These are phyloP conservation scores for Rhipidura dahli DNA, from an alignment of 2,113 vertebrate genomes.

Conservation along the genomic window DNA sequence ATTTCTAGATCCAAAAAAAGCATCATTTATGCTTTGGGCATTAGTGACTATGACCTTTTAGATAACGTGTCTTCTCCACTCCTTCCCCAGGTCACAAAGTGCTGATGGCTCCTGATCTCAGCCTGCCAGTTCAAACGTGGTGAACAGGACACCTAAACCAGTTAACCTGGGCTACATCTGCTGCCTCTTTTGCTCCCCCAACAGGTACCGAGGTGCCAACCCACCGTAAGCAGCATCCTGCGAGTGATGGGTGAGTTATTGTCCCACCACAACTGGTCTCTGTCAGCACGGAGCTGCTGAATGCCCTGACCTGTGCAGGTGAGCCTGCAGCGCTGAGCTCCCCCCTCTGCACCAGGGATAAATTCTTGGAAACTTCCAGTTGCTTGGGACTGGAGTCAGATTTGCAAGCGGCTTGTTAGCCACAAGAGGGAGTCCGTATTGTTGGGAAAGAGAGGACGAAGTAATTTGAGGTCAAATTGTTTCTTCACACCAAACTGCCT, in stretches of 20 bases:
- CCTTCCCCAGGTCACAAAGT: not conserved
- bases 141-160: not conserved
- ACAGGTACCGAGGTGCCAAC: not conserved
- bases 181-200: not conserved
- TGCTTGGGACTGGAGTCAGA: fast-evolving
- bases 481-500: not conserved
- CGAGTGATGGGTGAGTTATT: fast-evolving
- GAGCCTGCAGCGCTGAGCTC: not conserved
- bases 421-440: not conserved
- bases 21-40: not conserved
- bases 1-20: not conserved
- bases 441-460: not conserved
- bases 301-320: not conserved
- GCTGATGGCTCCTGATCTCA: not conserved
- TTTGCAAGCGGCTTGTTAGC: fast-evolving
- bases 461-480: not conserved
- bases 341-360: fast-evolving
- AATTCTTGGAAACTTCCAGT: fast-evolving
- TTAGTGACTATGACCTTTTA: not conserved
- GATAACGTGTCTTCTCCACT: not conserved
- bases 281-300: not conserved
- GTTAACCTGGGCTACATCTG: not conserved
- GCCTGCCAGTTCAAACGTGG: not conserved
- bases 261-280: fast-evolving
- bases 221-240: not conserved